Percentiles rank a stretch among this genome's conserved stretches.
These are phyloP conservation scores for Trichopoda pennipes DNA, from an alignment of 2,888 invertebrate species.

Conservation along the genomic window DNA sequence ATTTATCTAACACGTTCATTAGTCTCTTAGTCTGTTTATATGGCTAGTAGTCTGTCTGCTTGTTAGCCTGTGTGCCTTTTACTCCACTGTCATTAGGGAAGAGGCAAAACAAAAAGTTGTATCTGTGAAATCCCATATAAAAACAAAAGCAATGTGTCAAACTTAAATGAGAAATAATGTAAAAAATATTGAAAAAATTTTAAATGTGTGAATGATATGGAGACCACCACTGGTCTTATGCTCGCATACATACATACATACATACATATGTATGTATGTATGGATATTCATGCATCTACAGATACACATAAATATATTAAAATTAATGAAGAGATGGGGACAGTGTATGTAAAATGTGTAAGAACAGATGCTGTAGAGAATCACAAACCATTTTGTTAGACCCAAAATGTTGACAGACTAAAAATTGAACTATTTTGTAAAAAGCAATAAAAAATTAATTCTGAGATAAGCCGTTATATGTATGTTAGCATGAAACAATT, in stretches of 20 bases:
- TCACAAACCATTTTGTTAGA: too few relatives aligned
- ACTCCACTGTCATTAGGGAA: constrained; percentile 35
- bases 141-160: constrained; percentile 18
- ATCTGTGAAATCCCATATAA: constrained; percentile 13
- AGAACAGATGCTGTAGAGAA: too few relatives aligned
- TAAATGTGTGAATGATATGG: constrained; percentile 42
- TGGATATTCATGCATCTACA: neutral
- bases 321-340: constrained; percentile 44
- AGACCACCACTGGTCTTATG: constrained; percentile 54
- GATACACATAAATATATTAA: neutral
- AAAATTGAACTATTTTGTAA: too few relatives aligned
- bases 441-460: too few relatives aligned
- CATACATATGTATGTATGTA: neutral
- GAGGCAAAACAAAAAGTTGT: constrained; percentile 13
- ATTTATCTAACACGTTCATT: constrained; percentile 32
- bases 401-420: too few relatives aligned
- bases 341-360: constrained; percentile 14
- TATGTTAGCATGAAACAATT: too few relatives aligned
- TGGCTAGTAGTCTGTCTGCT: constrained; percentile 8
- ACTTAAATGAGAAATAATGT: constrained; percentile 42
- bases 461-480: too few relatives aligned
- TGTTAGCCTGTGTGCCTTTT: constrained; percentile 29
- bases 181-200: neutral
- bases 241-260: neutral
- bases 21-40: constrained; percentile 24